Percentiles rank a stretch among this genome's conserved stretches.
Conservation (phyloP, 2,888 invertebrate species). For the Nephrotoma appendiculata region DNA sequence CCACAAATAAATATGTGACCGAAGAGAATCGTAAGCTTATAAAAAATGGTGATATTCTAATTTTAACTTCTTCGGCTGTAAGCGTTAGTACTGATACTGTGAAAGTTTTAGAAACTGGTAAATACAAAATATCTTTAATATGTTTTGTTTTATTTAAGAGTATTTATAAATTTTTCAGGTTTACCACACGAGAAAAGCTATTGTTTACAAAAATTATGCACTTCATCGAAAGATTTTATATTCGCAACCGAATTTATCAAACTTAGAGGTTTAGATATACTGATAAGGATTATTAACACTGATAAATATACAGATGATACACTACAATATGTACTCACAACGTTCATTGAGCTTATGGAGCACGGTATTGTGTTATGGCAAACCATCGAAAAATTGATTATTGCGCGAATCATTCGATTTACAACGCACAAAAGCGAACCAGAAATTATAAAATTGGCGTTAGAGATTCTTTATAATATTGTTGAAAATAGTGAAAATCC, state of each 20-base stretch:
- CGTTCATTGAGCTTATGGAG: constrained; percentile 91
- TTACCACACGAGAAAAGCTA: constrained; percentile 49
- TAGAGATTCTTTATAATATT: constrained; percentile 85
- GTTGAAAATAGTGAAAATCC: constrained; percentile 79
- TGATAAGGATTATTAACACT: constrained; percentile 36
- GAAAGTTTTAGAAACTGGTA: constrained; percentile 52
- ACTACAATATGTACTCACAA: constrained; percentile 63
- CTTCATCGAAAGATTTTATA: constrained; percentile 71
- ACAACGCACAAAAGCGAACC: constrained; percentile 35
- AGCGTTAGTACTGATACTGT: constrained; percentile 78
- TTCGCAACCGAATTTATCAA: constrained; percentile 89
- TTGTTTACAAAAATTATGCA: constrained; percentile 58
- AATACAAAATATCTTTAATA: background rate
- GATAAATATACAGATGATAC: constrained; percentile 56
- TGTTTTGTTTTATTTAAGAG: background rate
- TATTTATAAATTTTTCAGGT: background rate
- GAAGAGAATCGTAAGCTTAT: constrained; percentile 89
- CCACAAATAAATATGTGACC: constrained; percentile 77
- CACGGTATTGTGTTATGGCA: constrained; percentile 91
- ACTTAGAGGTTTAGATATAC: constrained; percentile 70
- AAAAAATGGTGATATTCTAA: constrained; percentile 83
- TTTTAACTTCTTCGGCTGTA: constrained; percentile 71
- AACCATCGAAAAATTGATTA: constrained; percentile 73
- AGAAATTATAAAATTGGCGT: constrained; percentile 64
- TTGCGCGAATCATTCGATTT: constrained; percentile 68